Base-by-base conservation (phyloP, 2,797 vertebrate species). In the Gephyroberyx darwinii region DNA sequence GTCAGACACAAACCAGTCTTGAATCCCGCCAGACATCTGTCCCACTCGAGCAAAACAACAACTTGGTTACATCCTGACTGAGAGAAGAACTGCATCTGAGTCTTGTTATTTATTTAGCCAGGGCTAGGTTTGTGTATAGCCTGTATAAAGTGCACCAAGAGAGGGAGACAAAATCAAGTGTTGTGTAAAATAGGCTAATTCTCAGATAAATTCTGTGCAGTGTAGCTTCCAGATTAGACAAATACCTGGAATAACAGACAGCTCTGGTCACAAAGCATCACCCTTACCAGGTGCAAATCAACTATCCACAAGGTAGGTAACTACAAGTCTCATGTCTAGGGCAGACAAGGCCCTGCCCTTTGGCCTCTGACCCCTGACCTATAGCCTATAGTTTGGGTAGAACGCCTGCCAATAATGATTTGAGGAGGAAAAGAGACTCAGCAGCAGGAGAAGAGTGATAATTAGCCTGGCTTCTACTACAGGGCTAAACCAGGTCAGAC, bases 111-210 rank as follows among this genome's bases (percentile, higher is more conserved):
- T 72, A 60, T 65, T 73, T 39, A 65, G 65, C 17, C 4, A 7
- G 8, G 55, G 68, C 48, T 16, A 16, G 22, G 48, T 19, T 51
- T 74, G 26, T 54, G 58, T 67, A 12, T 30, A 35, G 55, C 8
- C 54, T 65, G 53, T 60, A 37, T 63, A 60, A 20, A 41, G 47
- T 50, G 54, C 30, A 70, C 75, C 81, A 73, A 85, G 63, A 86
- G 68, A 78, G 57, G 75, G 71, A 84, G 84, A 81, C 74, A 84
- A 82, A 87, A 39, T 77, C 69, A 75, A 75, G 53, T 26, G 37
- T 55, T 64, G 35, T 73, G 26, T 50, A 31, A 43, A 54, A 63
- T 45, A 50, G 1, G 0, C 43, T 64, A 22, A 71, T 60, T 68
- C 35, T 14, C 20, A 59, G 43, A 64, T 65, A 55, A 69, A 9